Conservation (phyloP, 1,140 invertebrate genomes). For the Habropoda laboriosa region DNA sequence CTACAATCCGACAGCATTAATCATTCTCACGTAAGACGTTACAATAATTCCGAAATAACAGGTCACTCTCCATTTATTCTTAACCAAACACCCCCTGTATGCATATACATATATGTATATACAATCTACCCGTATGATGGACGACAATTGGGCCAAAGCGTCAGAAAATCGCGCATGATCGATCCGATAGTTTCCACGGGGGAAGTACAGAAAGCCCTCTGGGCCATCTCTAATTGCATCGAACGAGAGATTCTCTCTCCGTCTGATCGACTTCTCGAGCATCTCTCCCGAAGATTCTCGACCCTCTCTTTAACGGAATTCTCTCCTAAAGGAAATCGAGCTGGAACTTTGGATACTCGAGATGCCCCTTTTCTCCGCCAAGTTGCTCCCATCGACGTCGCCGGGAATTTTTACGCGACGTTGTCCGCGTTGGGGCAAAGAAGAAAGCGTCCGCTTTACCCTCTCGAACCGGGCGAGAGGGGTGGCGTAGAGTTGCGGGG, state of each 20-base stretch:
- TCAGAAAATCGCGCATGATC: not conserved
- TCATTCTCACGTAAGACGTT: too few species aligned
- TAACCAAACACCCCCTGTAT: too few species aligned
- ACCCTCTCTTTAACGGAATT: not conserved
- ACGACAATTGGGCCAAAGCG: too few species aligned
- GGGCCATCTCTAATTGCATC: conserved; percentile 30
- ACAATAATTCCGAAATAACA: too few species aligned
- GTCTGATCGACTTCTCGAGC: not conserved
- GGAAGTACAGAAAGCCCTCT: not conserved
- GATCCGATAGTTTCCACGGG: not conserved
- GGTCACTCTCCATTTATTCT: too few species aligned
- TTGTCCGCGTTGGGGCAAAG: conserved; percentile 2
- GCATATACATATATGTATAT: too few species aligned
- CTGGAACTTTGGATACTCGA: conserved; percentile 32
- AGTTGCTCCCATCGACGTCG: not conserved
- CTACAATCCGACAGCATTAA: too few species aligned
- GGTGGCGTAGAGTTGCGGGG: too few species aligned
- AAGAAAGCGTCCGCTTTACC: conserved; percentile 14
- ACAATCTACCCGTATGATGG: too few species aligned
- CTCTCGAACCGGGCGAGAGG: not conserved
- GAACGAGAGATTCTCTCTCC: conserved; percentile 2
- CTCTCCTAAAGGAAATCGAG: conserved; percentile 7
- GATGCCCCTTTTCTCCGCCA: not conserved
- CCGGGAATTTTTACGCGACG: conserved; percentile 39
- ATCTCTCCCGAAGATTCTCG: not conserved